A percentile compares a stretch with the other conserved stretches of the same genome.
Conservation (phyloP, 2,113 vertebrate species). For the Corvus cornix region DNA sequence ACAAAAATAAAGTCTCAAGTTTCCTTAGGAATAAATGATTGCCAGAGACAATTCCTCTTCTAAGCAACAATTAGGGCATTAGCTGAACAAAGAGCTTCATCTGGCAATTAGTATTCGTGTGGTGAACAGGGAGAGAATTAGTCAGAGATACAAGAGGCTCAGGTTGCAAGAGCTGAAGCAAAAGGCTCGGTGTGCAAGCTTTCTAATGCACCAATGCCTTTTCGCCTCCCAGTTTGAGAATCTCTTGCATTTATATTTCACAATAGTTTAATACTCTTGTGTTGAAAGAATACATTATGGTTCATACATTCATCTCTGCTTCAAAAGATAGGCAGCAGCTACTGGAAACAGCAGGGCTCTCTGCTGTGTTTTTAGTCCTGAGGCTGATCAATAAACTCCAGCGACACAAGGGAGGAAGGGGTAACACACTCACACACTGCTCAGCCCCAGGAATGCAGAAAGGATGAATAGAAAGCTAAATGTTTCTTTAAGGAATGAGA, state of each 20-base stretch:
- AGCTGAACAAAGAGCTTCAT: slow-evolving; percentile 64
- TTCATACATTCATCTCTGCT: slow-evolving; percentile 45
- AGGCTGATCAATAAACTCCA: slow-evolving; percentile 42
- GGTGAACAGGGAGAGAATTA: slow-evolving; percentile 51
- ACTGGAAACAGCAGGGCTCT: slow-evolving; percentile 47
- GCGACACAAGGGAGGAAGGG: slow-evolving; percentile 11
- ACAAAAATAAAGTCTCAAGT: background rate
- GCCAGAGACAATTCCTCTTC: background rate
- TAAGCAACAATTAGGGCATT: slow-evolving; percentile 49
- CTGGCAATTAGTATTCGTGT: slow-evolving; percentile 65
- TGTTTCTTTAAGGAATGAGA: slow-evolving; percentile 40
- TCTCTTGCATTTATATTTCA: slow-evolving; percentile 36
- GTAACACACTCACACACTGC: background rate
- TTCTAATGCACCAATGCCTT: slow-evolving; percentile 20
- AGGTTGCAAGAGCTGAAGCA: background rate
- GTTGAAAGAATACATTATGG: slow-evolving; percentile 26
- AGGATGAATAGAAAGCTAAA: slow-evolving; percentile 13
- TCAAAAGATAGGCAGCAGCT: slow-evolving; percentile 59
- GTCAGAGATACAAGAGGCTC: slow-evolving; percentile 29
- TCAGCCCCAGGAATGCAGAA: slow-evolving; percentile 37
- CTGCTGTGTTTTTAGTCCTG: slow-evolving; percentile 20
- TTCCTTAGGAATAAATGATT: background rate
- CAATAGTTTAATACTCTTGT: slow-evolving; percentile 10
- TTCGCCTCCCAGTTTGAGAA: slow-evolving; percentile 4
- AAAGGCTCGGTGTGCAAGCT: background rate